These are phyloP conservation scores for Liodrosophila aerea DNA, from an alignment of 2,888 invertebrate genomes.

Conservation along the genomic window DNA sequence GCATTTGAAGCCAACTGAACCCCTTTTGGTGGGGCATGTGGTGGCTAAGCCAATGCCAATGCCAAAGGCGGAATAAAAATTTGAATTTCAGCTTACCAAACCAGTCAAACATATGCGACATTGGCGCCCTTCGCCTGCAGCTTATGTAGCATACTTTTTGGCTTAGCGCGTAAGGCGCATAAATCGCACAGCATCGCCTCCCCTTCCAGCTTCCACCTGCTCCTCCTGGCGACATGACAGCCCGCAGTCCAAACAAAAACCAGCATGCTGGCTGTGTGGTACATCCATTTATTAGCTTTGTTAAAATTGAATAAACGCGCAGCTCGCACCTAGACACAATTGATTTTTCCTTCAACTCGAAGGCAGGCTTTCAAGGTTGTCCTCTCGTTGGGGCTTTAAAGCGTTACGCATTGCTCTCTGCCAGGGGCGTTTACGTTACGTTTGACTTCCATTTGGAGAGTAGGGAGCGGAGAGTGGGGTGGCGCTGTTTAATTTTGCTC, in stretches of 20 bases:
- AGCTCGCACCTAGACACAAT: constrained; percentile 58
- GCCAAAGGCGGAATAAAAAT: constrained; percentile 55
- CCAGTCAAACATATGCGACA: constrained; percentile 64
- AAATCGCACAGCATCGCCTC: constrained; percentile 60
- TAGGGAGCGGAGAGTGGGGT: too few relatives aligned
- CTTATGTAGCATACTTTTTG: constrained; percentile 72
- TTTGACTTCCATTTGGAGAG: constrained; percentile 53
- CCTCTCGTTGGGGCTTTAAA: constrained; percentile 28
- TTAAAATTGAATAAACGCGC: constrained; percentile 74
- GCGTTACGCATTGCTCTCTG: constrained; percentile 14
- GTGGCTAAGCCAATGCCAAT: constrained; percentile 16
- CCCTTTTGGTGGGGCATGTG: constrained; percentile 30
- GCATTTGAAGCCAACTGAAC: constrained; percentile 70
- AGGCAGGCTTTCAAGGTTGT: constrained; percentile 51
- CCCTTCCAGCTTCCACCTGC: not conserved
- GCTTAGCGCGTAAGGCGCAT: constrained; percentile 76
- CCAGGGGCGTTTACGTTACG: constrained; percentile 19
- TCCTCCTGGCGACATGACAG: constrained; percentile 13
- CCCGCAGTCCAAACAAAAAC: constrained; percentile 25
- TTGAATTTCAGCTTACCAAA: constrained; percentile 75
- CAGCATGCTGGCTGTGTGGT: constrained; percentile 33
- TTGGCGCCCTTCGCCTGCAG: constrained; percentile 42
- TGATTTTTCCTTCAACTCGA: constrained; percentile 55
- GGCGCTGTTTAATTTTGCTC: constrained; percentile 63
- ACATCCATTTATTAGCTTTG: constrained; percentile 73